Evolutionary conservation across 2,888 invertebrate genomes (phyloP).

Genomic region (Erpobdella octoculata): DNA sequence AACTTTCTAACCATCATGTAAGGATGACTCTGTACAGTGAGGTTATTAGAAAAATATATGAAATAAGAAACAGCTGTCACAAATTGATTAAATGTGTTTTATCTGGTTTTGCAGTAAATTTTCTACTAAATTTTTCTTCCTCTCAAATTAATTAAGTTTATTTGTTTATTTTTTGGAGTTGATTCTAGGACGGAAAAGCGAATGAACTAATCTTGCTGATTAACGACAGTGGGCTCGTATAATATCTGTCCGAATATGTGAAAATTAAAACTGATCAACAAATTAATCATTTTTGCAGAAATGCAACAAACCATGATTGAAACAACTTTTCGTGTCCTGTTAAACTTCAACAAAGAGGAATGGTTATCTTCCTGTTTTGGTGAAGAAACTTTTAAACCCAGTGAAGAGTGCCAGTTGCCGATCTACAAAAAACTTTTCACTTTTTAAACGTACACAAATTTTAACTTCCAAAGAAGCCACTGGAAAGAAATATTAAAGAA

Average conservation of each 20-base stretch:
- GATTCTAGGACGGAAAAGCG: background rate
- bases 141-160: background rate
- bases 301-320: constrained; percentile 19
- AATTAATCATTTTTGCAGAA: background rate
- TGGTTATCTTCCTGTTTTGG: background rate
- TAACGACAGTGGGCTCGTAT: no score
- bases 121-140: no score
- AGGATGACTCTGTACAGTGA: constrained; percentile 5
- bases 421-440: background rate
- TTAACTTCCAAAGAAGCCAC: background rate
- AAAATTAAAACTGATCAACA: background rate
- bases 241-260: background rate
- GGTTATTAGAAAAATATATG: no score
- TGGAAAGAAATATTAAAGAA: background rate
- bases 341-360: background rate
- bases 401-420: background rate
- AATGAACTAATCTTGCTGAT: background rate
- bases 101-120: no score
- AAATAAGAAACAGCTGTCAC: no score
- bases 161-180: background rate
- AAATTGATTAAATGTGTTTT: no score
- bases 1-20: constrained; percentile 21
- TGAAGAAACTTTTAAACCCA: background rate
- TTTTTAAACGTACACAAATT: no score
- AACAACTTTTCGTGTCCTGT: constrained; percentile 17